Evolutionary conservation across 2,113 vertebrate genomes (phyloP).

Genomic region (Setophaga coronata): DNA sequence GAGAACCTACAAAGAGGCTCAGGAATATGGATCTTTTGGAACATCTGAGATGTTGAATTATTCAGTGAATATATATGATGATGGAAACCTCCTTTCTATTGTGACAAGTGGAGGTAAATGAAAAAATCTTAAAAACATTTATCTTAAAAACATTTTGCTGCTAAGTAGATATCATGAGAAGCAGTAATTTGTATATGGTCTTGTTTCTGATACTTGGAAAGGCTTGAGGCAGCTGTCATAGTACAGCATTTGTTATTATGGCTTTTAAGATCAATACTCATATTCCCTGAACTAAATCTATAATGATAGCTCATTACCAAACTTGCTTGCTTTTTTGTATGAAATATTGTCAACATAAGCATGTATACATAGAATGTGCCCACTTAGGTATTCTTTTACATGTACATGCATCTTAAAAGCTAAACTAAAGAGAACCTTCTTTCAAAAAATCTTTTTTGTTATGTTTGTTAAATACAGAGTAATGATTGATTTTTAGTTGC

Average conservation of each 20-base stretch:
- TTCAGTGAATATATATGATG: conserved; percentile 95
- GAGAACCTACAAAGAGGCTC: conserved; percentile 87
- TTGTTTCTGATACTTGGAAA: neutral
- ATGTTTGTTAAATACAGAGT: neutral
- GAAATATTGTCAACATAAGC: neutral
- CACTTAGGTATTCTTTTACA: neutral
- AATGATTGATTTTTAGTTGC: neutral
- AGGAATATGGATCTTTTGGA: conserved; percentile 92
- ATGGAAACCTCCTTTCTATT: conserved; percentile 94
- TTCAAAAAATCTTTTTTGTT: neutral
- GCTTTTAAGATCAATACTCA: neutral
- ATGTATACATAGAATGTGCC: fast-evolving
- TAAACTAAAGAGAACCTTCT: neutral
- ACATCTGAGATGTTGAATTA: conserved; percentile 97
- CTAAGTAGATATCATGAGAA: neutral
- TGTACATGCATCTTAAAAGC: neutral
- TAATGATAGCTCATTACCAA: neutral
- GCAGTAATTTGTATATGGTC: neutral
- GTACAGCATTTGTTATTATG: neutral
- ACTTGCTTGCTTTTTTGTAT: neutral
- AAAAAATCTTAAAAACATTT: neutral
- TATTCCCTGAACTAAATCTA: neutral
- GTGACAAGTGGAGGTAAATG: conserved; percentile 94
- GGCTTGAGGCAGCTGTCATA: neutral
- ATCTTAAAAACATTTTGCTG: neutral